phyloP scores from a whole-genome alignment of 1,140 invertebrate species.

The Tetragnatha versicolor region DNA sequence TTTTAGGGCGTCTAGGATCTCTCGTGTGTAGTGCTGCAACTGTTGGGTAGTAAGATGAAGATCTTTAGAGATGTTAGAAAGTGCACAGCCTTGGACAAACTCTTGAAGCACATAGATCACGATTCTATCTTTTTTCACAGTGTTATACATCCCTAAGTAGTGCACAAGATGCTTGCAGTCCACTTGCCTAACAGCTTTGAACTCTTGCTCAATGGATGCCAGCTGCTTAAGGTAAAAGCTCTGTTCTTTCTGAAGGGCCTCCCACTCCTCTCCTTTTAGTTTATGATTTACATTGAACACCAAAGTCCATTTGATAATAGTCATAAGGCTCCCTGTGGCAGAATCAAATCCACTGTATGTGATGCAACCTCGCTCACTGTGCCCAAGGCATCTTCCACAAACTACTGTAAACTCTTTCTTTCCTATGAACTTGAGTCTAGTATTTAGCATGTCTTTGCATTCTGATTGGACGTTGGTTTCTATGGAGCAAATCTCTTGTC shows the following conservation, averaged over 20 bases:
- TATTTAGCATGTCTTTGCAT: conserved; percentile 44
- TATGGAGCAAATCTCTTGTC: conserved; percentile 19
- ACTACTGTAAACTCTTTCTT: conserved; percentile 39
- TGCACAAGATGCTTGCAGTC: conserved; percentile 76
- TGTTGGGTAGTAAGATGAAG: conserved; percentile 70
- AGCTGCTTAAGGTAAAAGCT: conserved; percentile 31
- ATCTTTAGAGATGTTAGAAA: conserved; percentile 68
- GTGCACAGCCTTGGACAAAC: conserved; percentile 69
- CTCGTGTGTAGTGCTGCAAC: conserved; percentile 71
- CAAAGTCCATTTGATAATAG: conserved; percentile 76
- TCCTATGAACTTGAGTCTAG: conserved; percentile 33
- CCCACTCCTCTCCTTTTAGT: conserved; percentile 64
- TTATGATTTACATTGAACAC: conserved; percentile 62
- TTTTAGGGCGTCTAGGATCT: conserved; percentile 73
- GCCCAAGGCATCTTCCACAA: conserved; percentile 64
- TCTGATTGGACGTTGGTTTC: conserved; percentile 9
- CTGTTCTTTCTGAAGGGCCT: conserved; percentile 68
- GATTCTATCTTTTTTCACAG: conserved; percentile 68
- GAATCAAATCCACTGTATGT: conserved; percentile 75
- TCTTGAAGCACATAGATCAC: conserved; percentile 67
- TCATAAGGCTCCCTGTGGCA: conserved; percentile 72
- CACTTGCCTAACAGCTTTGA: conserved; percentile 60
- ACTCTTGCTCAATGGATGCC: conserved; percentile 21
- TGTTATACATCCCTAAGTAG: conserved; percentile 75
- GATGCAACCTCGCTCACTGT: conserved; percentile 73